Base-by-base conservation (phyloP, 2,113 vertebrate genomes). In the Piaya cayana region DNA sequence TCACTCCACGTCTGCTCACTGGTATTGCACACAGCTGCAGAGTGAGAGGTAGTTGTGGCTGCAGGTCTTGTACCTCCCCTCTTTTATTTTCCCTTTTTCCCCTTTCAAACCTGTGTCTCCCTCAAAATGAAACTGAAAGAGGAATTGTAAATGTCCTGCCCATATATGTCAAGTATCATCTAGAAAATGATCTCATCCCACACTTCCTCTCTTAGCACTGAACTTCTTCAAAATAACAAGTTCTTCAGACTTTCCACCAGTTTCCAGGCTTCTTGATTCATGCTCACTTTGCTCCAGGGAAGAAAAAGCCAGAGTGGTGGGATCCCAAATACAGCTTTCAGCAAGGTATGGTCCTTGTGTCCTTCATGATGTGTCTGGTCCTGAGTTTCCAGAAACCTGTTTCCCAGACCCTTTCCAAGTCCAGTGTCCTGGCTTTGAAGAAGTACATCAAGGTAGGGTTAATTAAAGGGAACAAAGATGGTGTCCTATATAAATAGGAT, bases 71-170 rank as follows among this genome's bases (percentile, higher is more conserved):
- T 8, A 9, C 2, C 5, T 4, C 2, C 6, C 3, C 3, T 21
- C 15, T 29, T 47, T 32, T 20, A 6, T 18, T 17, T 17, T 7
- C n/a, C n/a, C n/a, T n/a, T n/a, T n/a, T n/a, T n/a, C n/a, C 15
- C 26, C 45, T 52, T 14, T 27, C 11, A 29, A 92, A 68, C 64
- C 64, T 89, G 50, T 58, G 0, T 63, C 76, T 80, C 55, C 47
- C 82, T 81, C 82, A 49, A 68, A 92, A 95, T 88, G 88, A 96
- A 97, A 94, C 79, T 86, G 75, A 70, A 91, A 81, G 85, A 90
- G 90, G 94, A 96, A 94, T 92, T 14, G 7, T 52, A 29, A 52
- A 30, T 58, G 68, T 7, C 81, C 85, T 19, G 62, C 4, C 2
- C 18, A 25, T 76, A 45, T 37, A 60, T 7, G 34, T 9, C 42